Conservation (phyloP, 1,140 invertebrate species). For the Hestina assimilis region DNA sequence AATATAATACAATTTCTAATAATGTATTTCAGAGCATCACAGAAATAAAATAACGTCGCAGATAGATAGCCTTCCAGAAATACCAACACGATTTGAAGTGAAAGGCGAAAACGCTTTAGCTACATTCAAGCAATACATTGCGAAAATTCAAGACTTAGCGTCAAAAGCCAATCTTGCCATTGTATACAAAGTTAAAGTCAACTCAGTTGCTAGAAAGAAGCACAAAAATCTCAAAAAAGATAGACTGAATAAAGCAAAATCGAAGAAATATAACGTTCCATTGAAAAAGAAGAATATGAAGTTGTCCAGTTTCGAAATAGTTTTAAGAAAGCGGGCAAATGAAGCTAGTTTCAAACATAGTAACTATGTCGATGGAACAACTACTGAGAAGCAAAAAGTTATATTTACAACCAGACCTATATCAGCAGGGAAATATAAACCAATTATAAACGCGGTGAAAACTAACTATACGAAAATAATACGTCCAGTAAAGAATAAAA, state of each 20-base stretch:
- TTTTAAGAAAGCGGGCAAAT: conserved; percentile 46
- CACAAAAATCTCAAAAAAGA: conserved; percentile 31
- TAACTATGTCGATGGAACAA: conserved; percentile 22
- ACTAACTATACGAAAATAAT: conserved; percentile 55
- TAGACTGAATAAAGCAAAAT: conserved; percentile 34
- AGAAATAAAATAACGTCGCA: conserved; percentile 38
- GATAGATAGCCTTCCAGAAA: conserved; percentile 44
- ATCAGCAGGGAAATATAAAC: conserved; percentile 53
- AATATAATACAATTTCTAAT: not conserved
- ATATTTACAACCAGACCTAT: conserved; percentile 39
- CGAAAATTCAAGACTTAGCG: conserved; percentile 47
- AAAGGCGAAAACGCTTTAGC: conserved; percentile 39
- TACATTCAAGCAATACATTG: conserved; percentile 48
- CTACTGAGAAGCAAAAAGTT: conserved; percentile 41
- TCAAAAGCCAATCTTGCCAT: conserved; percentile 44
- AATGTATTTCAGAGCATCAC: conserved; percentile 47
- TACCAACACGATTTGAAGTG: conserved; percentile 57
- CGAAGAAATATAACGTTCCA: conserved; percentile 66
- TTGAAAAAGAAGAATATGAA: conserved; percentile 67
- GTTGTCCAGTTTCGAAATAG: conserved; percentile 58
- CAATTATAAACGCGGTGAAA: conserved; percentile 43
- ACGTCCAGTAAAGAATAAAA: conserved; percentile 52
- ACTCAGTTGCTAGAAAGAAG: conserved; percentile 25
- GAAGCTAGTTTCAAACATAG: conserved; percentile 30
- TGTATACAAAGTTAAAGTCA: conserved; percentile 53